Evolutionary conservation across 2,888 invertebrate genomes (phyloP).

Genomic region (Drosophila meridiana): DNA sequence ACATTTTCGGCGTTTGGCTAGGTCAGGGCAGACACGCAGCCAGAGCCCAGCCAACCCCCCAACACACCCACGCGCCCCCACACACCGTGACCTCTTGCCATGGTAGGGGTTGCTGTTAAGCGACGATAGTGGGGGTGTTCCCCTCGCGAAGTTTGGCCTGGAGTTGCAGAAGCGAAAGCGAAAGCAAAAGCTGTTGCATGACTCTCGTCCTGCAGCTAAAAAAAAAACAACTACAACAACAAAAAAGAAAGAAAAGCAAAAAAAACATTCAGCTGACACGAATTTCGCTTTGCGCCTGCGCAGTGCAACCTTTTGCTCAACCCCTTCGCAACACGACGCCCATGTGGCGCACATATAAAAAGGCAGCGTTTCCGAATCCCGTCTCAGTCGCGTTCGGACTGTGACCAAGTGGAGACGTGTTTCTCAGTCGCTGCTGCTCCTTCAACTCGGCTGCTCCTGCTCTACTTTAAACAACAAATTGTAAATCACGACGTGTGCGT

Average conservation of each 20-base stretch:
- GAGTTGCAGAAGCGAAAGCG: conserved; percentile 52
- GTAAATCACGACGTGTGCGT: conserved; percentile 61
- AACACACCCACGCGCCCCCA: neutral
- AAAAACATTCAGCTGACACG: conserved; percentile 52
- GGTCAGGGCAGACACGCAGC: conserved; percentile 47
- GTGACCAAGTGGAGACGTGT: conserved; percentile 56
- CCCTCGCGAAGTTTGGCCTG: conserved; percentile 44
- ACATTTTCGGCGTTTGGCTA: conserved; percentile 50
- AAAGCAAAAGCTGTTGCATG: conserved; percentile 59
- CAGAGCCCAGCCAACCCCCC: neutral
- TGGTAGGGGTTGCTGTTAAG: neutral
- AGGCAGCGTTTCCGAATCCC: conserved; percentile 56
- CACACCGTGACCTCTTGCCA: conserved; percentile 45
- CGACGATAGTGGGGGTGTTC: neutral
- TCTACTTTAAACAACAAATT: conserved; percentile 27
- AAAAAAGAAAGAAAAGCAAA: neutral
- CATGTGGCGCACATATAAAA: conserved; percentile 48
- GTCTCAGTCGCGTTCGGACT: conserved; percentile 70
- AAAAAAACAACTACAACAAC: neutral
- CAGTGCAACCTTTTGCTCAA: conserved; percentile 25
- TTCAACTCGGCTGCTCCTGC: conserved; percentile 20
- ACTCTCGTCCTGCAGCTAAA: conserved; percentile 28
- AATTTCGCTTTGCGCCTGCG: conserved; percentile 75
- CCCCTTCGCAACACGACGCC: conserved; percentile 30
- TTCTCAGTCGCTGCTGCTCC: neutral